These are phyloP conservation scores for Etheostoma perlongum DNA, from an alignment of 2,797 vertebrate genomes.

Conservation along the genomic window DNA sequence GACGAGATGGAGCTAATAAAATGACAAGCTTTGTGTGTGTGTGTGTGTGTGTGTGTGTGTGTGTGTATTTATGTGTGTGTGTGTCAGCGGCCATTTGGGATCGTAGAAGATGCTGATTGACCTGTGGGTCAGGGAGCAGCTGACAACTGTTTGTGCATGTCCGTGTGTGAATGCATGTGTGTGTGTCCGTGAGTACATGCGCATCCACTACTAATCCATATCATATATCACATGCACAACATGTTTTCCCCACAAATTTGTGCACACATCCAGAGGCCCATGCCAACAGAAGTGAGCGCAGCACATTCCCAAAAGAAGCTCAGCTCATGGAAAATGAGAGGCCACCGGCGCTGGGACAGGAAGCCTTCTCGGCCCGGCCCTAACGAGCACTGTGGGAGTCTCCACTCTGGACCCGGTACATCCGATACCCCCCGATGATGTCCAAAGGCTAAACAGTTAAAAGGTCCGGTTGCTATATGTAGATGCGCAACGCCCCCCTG, in stretches of 20 bases:
- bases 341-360: conserved; percentile 73
- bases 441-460: conserved; percentile 83
- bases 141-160: conserved; percentile 62
- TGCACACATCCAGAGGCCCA: conserved; percentile 47
- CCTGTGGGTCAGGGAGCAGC: conserved; percentile 73
- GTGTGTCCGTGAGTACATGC: conserved; percentile 25
- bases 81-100: conserved; percentile 36
- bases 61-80: neutral
- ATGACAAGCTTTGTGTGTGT: conserved; percentile 48
- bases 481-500: conserved; percentile 70
- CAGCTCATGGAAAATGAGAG: conserved; percentile 72
- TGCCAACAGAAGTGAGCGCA: conserved; percentile 57
- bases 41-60: conserved; percentile 35
- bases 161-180: conserved; percentile 26
- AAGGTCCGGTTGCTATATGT: conserved; percentile 83
- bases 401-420: conserved; percentile 72
- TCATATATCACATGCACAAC: conserved; percentile 72
- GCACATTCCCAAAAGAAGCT: conserved; percentile 77
- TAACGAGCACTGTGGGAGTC: conserved; percentile 82
- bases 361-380: conserved; percentile 63
- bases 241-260: conserved; percentile 71
- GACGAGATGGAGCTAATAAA: conserved; percentile 63
- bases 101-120: conserved; percentile 74
- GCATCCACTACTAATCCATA: conserved; percentile 62
- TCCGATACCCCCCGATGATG: conserved; percentile 81